These are phyloP conservation scores for Ictalurus furcatus DNA, from an alignment of 2,113 vertebrate genomes.

Conservation along the genomic window DNA sequence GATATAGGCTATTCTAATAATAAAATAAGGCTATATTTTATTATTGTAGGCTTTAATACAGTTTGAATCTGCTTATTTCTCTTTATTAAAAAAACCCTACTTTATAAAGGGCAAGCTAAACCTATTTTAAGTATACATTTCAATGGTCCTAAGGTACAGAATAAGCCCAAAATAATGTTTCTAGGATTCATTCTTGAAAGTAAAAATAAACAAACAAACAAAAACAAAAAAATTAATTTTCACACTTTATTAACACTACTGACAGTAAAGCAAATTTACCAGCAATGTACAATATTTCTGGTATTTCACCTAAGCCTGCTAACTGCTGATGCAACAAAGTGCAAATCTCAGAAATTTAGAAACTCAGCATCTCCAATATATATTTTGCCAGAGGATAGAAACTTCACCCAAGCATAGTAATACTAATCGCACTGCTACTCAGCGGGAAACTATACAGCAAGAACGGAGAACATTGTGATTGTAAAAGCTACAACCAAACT, in stretches of 20 bases:
- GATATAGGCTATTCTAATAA: too few relatives aligned
- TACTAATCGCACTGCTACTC: neutral
- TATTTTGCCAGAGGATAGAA: constrained; percentile 7
- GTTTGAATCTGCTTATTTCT: neutral
- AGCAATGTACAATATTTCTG: neutral
- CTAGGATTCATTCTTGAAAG: neutral
- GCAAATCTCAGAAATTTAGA: constrained; percentile 9
- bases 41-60: too few relatives aligned
- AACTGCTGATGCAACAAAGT: constrained; percentile 16
- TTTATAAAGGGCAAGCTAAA: neutral
- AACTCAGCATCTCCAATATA: neutral
- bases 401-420: neutral
- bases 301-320: neutral
- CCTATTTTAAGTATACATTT: neutral
- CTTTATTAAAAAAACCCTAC: neutral
- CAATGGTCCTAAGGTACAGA: neutral
- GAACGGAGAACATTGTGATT: neutral
- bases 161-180: neutral
- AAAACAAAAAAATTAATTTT: neutral
- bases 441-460: neutral
- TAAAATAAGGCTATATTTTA: too few relatives aligned
- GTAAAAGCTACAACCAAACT: neutral
- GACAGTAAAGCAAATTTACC: neutral
- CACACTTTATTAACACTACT: neutral
- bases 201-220: neutral